phyloP scores from a whole-genome alignment of 2,888 invertebrate genomes.

The Apamea sordens region DNA sequence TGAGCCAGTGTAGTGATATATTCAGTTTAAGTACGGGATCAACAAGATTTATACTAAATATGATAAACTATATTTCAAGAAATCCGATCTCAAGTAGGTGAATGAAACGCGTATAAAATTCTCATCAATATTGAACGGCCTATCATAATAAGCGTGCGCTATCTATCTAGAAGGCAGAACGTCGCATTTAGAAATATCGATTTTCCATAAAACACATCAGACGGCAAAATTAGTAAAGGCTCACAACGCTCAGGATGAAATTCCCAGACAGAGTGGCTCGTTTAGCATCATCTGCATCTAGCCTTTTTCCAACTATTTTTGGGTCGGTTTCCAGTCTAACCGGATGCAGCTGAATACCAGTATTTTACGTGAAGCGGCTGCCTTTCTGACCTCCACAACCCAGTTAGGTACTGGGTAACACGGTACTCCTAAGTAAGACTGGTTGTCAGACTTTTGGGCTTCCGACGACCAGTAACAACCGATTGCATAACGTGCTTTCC shows the following conservation, averaged over 20 bases:
- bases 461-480: no score
- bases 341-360: no score
- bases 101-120: background rate
- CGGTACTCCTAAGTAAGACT: no score
- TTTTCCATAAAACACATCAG: conserved; percentile 45
- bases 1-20: no score
- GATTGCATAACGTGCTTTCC: no score
- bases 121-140: background rate
- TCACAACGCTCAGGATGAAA: conserved; percentile 1
- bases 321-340: no score
- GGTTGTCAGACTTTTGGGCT: no score
- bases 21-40: no score
- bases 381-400: no score
- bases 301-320: no score
- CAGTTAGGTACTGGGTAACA: no score
- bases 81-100: background rate
- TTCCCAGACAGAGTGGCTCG: background rate
- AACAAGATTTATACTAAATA: background rate
- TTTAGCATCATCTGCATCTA: background rate
- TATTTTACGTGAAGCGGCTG: no score
- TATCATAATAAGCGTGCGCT: background rate
- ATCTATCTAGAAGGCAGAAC: background rate
- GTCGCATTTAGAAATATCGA: conserved; percentile 38
- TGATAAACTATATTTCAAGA: background rate
- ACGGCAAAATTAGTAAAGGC: conserved; percentile 18